A percentile compares a stretch with the other conserved stretches of the same genome.
Conservation (phyloP, 2,888 invertebrate genomes). For the Linnaemya tessellans region DNA sequence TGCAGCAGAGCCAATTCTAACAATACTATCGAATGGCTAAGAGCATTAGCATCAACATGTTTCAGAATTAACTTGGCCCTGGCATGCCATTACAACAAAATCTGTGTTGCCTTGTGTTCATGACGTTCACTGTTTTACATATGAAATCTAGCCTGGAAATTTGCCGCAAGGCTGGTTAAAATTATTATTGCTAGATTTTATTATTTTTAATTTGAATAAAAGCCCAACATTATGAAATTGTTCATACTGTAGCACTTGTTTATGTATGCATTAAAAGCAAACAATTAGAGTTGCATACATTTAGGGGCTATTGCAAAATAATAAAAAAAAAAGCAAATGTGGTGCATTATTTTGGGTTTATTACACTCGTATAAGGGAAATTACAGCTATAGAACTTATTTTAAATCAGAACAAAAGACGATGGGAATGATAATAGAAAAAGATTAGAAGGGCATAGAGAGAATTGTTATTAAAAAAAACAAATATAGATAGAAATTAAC, state of each 20-base stretch:
- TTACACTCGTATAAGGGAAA: not conserved
- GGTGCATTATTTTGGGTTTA: slow-evolving; percentile 34
- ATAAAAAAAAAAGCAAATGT: not conserved
- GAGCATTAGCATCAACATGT: too few species aligned
- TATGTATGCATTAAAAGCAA: slow-evolving; percentile 44
- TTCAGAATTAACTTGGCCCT: too few species aligned
- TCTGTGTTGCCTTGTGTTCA: too few species aligned
- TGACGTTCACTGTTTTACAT: not conserved
- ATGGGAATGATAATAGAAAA: too few species aligned
- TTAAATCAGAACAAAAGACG: not conserved
- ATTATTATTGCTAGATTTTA: slow-evolving; percentile 1
- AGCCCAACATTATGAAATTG: slow-evolving; percentile 45
- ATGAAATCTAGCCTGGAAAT: slow-evolving; percentile 15
- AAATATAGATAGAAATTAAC: too few species aligned
- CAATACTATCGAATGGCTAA: too few species aligned
- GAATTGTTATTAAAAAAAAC: too few species aligned
- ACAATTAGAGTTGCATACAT: slow-evolving; percentile 42
- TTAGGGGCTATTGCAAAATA: slow-evolving; percentile 19
- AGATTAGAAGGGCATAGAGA: not conserved
- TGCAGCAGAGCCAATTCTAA: too few species aligned
- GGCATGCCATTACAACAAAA: too few species aligned
- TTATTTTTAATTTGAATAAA: slow-evolving; percentile 47
- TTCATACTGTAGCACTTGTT: slow-evolving; percentile 24
- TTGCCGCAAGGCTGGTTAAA: not conserved
- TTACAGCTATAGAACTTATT: not conserved